Base-by-base conservation (phyloP, 37 sponge, comb jelly and placozoan species). In the Cliona cf. orientalis region DNA sequence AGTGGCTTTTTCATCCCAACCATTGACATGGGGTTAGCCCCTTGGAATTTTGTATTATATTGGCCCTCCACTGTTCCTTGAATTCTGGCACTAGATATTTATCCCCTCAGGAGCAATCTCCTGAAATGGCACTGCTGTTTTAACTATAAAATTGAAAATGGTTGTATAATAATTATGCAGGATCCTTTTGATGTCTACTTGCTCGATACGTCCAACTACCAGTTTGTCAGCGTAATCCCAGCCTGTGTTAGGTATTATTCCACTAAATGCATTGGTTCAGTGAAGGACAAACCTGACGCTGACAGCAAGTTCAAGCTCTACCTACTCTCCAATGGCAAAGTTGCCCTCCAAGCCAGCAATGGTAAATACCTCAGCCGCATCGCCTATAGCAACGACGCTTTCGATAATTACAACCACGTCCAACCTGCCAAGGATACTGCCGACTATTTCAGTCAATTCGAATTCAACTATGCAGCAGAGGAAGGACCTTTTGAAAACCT, bases 321-420 rank as follows among this genome's bases (percentile, higher is more conserved):
- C 31, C 37, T 66, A 22, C 38, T 66, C 7, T 3, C 28, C 34
- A 66, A 66, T 35, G 38, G 38, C 21, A 35, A 32, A 37, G 37
- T 66, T 23, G 35, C 67, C 21, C 33, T 66, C 67, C 67, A 66
- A 28, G 67, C 67, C 2, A 6, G 33, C 35, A 66, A 3, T 6
- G 67, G 67, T 34, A 66, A 66, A 36, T 66, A 66, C 67, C 67
- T 66, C 36, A 66, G 67, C 38, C 67, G 67, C 22, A 66, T 66
- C 28, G 37, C 38, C 28, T 66, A 31, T 6, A 21, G 31, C 34
- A 66, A 35, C 7, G 22, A 32, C 33, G 67, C 67, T 4, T 23
- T 66, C 32, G 67, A 66, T 3, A 2, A 23, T 2, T 22, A 2
- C 5, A 66, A 66, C 38, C 33, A 66, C 67, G 33, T 66, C 2